Base-by-base conservation (phyloP, 35 echinoderm and acorn worm genomes). In the Holothuria glaberrima region DNA sequence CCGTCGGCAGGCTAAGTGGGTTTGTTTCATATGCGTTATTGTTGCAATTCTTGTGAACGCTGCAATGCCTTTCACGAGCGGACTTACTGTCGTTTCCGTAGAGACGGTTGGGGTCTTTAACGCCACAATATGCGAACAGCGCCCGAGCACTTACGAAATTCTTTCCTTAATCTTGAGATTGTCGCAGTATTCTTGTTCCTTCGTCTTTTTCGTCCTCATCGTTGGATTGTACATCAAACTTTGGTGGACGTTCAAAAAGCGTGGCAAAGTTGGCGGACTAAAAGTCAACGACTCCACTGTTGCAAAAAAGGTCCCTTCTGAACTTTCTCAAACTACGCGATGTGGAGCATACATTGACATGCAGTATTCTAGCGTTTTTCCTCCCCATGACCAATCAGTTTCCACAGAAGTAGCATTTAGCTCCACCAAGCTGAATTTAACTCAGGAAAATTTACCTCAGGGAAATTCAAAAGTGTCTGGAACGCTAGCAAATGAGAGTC, bases 11-110 rank as follows among this genome's bases (percentile, higher is more conserved):
- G 83, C 83, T 7, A 30, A 86, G 63, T 35, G 10, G 35, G 83
- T 86, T 36, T 86, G 83, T 29, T 17, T 68, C 63, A 5, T 86
- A 9, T 86, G 83, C 30, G 58, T 68, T 22, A 32, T 32, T 7
- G 61, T 68, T 6, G 25, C 83, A 2, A 41, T 89, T 27, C 31
- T 89, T 32, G 60, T 75, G 22, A 89, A 89, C 22, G 14, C 54
- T 13, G 87, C 38, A 32, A 24, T 89, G 67, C 66, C 70, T 25
- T 89, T 89, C 54, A 28, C 87, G 7, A 57, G 44, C 57, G 48
- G 79, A 26, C 50, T 82, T 30, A 27, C 1, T 7, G 27, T 60
- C 36, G 4, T n/a, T 50, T 56, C 41, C 9, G 17, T 48, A 20
- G 79, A 82, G 50, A 17, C 21, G 16, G 44, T 21, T 5, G 48